Percentiles rank a stretch among this genome's conserved stretches.
phyloP scores from a whole-genome alignment of 2,888 invertebrate species.

The Melinaea menophilus region DNA sequence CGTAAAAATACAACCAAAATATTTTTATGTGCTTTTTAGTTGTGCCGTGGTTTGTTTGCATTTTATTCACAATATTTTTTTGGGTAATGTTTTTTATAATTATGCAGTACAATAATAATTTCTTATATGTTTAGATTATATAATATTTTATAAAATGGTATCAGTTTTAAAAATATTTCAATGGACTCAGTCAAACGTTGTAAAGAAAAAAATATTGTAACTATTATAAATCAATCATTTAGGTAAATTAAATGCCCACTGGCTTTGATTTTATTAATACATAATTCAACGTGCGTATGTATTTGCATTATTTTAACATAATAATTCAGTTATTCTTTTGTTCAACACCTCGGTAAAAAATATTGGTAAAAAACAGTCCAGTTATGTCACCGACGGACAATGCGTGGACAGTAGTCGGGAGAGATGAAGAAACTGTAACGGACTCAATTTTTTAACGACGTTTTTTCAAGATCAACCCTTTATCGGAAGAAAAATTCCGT shows the following conservation, averaged over 20 bases:
- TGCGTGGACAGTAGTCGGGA: constrained; percentile 55
- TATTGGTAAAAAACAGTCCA: constrained; percentile 39
- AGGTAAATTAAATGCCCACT: constrained; percentile 29
- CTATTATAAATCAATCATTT: background rate
- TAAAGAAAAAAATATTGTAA: background rate
- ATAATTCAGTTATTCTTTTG: constrained; percentile 38
- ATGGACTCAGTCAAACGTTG: background rate
- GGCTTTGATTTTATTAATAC: constrained; percentile 30
- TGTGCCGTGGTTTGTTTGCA: background rate
- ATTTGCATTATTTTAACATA: constrained; percentile 39
- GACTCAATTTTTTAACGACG: constrained; percentile 63
- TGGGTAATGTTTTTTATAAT: background rate
- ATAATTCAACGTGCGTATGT: constrained; percentile 23
- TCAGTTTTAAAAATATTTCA: too few species aligned
- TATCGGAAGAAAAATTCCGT: constrained; percentile 34
- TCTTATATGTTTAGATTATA: too few species aligned
- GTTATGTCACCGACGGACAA: constrained; percentile 30
- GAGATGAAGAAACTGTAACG: constrained; percentile 57
- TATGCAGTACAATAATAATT: too few species aligned
- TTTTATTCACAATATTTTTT: background rate
- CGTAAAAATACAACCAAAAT: constrained; percentile 19
- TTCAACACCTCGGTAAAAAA: constrained; percentile 41
- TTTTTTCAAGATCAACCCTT: constrained; percentile 62
- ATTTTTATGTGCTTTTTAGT: constrained; percentile 8
- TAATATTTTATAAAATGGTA: too few species aligned